These are phyloP conservation scores for Stenodera caucasica DNA, from an alignment of 2,888 invertebrate genomes.

Conservation along the genomic window DNA sequence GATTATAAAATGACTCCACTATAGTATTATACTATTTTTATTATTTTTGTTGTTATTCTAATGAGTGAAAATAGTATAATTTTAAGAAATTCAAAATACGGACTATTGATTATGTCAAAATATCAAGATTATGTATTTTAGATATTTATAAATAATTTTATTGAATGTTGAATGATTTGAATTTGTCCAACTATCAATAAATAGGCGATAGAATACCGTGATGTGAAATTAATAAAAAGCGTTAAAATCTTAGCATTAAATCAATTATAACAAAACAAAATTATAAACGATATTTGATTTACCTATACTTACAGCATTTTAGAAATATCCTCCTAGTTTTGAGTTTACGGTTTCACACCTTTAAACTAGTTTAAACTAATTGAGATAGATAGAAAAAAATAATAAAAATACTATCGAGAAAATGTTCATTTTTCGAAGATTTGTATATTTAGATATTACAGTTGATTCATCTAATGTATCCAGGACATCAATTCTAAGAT, in stretches of 20 bases:
- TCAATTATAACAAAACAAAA: not conserved
- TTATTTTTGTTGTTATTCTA: too few species aligned
- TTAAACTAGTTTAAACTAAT: too few species aligned
- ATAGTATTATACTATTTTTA: too few species aligned
- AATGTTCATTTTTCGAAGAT: not conserved
- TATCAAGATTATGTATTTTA: not conserved
- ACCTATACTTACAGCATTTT: too few species aligned
- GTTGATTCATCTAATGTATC: conserved; percentile 15
- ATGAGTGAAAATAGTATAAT: not conserved
- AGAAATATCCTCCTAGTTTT: too few species aligned
- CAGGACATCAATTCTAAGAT: conserved; percentile 12
- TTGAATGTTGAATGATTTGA: too few species aligned
- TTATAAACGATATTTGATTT: not conserved
- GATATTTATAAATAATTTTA: not conserved
- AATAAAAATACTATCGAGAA: too few species aligned
- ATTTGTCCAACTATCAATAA: too few species aligned
- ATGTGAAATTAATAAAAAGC: not conserved
- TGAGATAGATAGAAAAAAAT: too few species aligned
- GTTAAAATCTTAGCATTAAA: not conserved
- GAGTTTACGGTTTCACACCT: too few species aligned
- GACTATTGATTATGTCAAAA: not conserved
- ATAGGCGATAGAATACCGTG: not conserved
- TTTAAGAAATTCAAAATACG: not conserved
- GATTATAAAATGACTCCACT: too few species aligned
- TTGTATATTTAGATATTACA: conserved; percentile 10